Evolutionary conservation across 2,888 invertebrate genomes (phyloP), one percentile per base, ranked within the genome.

Genomic region (Amiota mariae): DNA sequence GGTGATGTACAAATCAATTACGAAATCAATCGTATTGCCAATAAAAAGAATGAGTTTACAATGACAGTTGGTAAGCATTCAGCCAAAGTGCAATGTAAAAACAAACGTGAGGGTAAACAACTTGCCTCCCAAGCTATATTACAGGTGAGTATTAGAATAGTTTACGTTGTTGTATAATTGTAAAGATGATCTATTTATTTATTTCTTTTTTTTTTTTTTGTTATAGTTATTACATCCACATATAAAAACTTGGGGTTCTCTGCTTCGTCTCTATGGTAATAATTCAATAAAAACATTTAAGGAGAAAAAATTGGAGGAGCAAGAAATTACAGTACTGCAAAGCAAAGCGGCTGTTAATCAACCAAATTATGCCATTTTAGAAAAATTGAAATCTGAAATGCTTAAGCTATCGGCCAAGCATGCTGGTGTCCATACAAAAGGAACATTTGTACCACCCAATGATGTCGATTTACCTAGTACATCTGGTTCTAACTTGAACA

Each of bases 21-120:
- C 81, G 95, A 96, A 87, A 95, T 96, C 80, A 96, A 95, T 87
- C 95, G 96, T 48, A 91, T 96, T 67, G 95, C 96, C 85, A 95
- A 96, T 87, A 97, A 98, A 90, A 95, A 95, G 86, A 97, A 97
- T 87, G 96, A 98, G 91, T 95, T 97, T 87, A 96, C 95, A 49
- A 97, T 99, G 96, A 94, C 93, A 12, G 98, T 98, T 57, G 98
- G 98, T 70, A 96, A 97, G 88, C 97, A 98, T 88, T 93, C 93
- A 12, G 97, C 96, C 1, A 95, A 95, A 24, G 97, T 98, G 24
- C 91, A 94, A n/a, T 98, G 98, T 89, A 95, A 96, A 89, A 99
- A 98, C 91, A 99, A 99, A 90, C 93, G 97, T 84, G 97, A 97
- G 78, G 99, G 98, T 8, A 98, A 98, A 89, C 99, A 99, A 88